Evolutionary conservation across 2,113 vertebrate species (phyloP).

Genomic region (Oncorhynchus tshawytscha): DNA sequence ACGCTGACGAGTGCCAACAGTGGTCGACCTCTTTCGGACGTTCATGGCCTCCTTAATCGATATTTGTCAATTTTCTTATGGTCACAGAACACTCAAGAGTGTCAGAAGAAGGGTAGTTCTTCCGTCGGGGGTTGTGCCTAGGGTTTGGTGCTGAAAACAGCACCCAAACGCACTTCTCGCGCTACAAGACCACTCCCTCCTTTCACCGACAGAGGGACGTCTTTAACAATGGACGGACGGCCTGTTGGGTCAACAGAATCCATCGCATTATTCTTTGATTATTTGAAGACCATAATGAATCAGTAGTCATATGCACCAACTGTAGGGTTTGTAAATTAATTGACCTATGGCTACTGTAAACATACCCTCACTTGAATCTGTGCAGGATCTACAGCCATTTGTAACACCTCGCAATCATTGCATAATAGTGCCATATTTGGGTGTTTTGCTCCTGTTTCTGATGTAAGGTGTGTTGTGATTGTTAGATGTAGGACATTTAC

Average conservation of each 20-base stretch:
- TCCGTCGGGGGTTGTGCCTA: background rate
- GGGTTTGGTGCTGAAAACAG: conserved; percentile 45
- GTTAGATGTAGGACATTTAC: background rate
- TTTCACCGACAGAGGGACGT: conserved; percentile 48
- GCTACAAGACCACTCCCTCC: conserved; percentile 49
- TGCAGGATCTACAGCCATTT: background rate
- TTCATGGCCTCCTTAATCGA: background rate
- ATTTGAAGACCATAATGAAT: conserved; percentile 4
- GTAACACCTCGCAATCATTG: background rate
- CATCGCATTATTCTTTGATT: conserved; percentile 1
- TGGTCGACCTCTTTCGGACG: background rate
- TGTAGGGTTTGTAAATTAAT: background rate
- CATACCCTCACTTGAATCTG: background rate
- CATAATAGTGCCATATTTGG: background rate
- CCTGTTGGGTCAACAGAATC: background rate
- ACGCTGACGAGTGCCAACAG: background rate
- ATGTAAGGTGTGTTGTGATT: background rate
- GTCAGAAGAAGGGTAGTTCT: background rate
- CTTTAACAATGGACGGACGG: conserved; percentile 28
- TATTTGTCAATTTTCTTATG: background rate
- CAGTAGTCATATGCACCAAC: background rate
- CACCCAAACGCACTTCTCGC: conserved; percentile 31
- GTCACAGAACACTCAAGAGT: background rate
- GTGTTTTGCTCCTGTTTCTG: background rate
- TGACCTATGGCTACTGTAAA: background rate